These are phyloP conservation scores for Gortyna flavago DNA, from an alignment of 2,888 invertebrate genomes.

Conservation along the genomic window DNA sequence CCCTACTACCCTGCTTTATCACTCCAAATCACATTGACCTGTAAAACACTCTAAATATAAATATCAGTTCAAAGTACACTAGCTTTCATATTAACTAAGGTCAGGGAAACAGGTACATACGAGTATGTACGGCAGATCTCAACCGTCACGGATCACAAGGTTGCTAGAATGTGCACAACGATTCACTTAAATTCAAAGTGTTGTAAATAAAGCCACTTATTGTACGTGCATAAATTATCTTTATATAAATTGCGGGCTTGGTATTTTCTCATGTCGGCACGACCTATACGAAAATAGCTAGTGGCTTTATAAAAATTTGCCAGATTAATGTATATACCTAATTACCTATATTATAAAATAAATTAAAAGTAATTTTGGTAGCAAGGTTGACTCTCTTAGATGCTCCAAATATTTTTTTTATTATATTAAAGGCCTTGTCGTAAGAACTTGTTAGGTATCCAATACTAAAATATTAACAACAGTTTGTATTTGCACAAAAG, in stretches of 20 bases:
- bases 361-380: no score
- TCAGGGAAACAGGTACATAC: slow-evolving; percentile 26
- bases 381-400: no score
- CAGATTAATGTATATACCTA: no score
- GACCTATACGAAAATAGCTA: not conserved
- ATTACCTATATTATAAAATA: no score
- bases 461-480: not conserved
- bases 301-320: slow-evolving; percentile 1
- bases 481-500: not conserved
- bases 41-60: not conserved
- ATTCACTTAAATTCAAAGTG: slow-evolving; percentile 17
- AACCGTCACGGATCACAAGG: slow-evolving; percentile 44
- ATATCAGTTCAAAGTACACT: not conserved
- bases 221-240: slow-evolving; percentile 31
- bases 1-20: no score
- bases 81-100: slow-evolving; percentile 46
- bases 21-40: not conserved
- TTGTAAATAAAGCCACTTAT: slow-evolving; percentile 52
- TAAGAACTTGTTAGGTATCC: not conserved
- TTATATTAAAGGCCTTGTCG: not conserved
- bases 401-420: no score
- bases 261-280: slow-evolving; percentile 2
- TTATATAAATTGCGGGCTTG: slow-evolving; percentile 1
- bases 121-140: not conserved
- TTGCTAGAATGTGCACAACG: slow-evolving; percentile 35